Base-by-base conservation (phyloP, 1,140 invertebrate species). In the Trachelipus rathkii region DNA sequence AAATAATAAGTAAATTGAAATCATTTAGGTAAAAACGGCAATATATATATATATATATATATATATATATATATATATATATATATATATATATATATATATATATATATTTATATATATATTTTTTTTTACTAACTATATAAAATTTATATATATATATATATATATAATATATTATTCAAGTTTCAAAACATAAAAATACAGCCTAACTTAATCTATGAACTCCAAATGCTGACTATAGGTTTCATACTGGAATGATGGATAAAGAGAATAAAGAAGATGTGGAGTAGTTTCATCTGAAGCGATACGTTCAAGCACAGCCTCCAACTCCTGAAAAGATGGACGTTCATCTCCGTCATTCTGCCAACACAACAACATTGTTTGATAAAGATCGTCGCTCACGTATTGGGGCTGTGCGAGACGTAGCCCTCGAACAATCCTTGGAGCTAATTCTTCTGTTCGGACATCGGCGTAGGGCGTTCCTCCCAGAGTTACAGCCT, bases 361-460 rank as follows among this genome's bases (percentile, higher is more conserved):
- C 82, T 92, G 91, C 93, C 93, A 95, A 82, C 93, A 95, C 78
- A 93, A 91, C 7, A 91, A 85, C 86, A 94, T 91, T 67, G 94
- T 85, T 84, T 94, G 92, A 83, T 94, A 94, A 24, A 94, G 84
- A 77, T 92, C 90, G 83, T 93, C 91, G 60, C 88, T 89, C 67
- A 85, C 80, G 44, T 92, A 88, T 33, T 88, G 86, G 0, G 92
- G 86, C 82, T 93, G 92, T 5, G 89, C 87, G 1, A 93, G 89
- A 44, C 92, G 86, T 74, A 90, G 85, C 0, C 92, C 92, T 81
- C 87, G 87, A 44, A 89, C 85, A 6, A 95, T 85, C 71, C 91
- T 87, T 10, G 89, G 87, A 9, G 90, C 87, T 0, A 95, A 88
- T 79, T 94, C 92, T 76, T 88, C 89, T 15, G 87, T 84, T 33